Conservation (phyloP, 2,113 vertebrate species). For the human (Homo sapiens) region GRCh38 chr2:68913501-68914000, state of each 20-base stretch:
- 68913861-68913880: background rate
- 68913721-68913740: background rate
- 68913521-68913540: background rate
- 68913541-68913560: background rate
- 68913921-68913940: background rate
- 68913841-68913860: background rate
- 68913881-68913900: background rate
- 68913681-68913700: background rate
- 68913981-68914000: background rate
- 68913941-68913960: background rate
- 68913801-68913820: background rate
- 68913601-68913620: too few species aligned
- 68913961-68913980: background rate
- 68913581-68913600: background rate
- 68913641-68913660: background rate
- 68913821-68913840: background rate
- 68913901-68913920: background rate
- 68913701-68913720: background rate
- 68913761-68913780: background rate
- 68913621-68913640: background rate
- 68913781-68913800: background rate
- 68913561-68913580: background rate
- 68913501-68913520: too few species aligned
- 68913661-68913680: background rate
- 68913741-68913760: background rate